Base-by-base conservation (phyloP, 2,888 invertebrate genomes). In the Cataglyphis cursor region DNA sequence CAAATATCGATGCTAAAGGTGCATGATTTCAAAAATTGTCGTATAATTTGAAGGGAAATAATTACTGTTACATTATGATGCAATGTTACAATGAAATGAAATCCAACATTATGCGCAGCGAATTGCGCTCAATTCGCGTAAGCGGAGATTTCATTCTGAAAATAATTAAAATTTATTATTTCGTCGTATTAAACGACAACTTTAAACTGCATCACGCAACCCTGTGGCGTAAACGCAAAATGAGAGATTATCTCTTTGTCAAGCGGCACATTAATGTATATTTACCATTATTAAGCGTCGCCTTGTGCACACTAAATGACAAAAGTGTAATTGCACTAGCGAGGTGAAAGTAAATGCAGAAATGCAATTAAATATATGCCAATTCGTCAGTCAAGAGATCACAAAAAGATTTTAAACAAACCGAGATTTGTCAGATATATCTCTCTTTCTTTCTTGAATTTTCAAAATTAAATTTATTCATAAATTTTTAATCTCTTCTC, bases 201-300 rank as follows among this genome's bases (percentile, higher is more conserved):
- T 44, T 31, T 12, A 59, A 21, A 54, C 51, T 9, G 38, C 35
- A 64, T 57, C 64, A 54, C 21, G 81, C 62, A 38, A 51, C 28
- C 24, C 15, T 44, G 24, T 91, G 89, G 82, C 76, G 87, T 85
- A 86, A 87, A 88, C 80, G 83, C 73, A 64, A 76, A 62, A 80
- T 75, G 70, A 78, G 83, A 82, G 86, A 91, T 92, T 90, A 92
- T 90, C 88, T 89, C 88, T 87, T 89, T 89, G 89, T 87, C 85
- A 85, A 89, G 87, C 85, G 86, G 72, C 84, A 82, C 83, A 84
- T 83, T 86, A 86, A 85, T 81, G 87, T 85, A 84, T 89, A 85
- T 88, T 92, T 92, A 90, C 91, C 88, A 85, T 90, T 92, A 93
- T 93, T 92, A 91, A 92, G 84, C 88, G 88, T 90, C 84, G 84